phyloP scores from a whole-genome alignment of 1,140 invertebrate species.

The Teleogryllus occipitalis region DNA sequence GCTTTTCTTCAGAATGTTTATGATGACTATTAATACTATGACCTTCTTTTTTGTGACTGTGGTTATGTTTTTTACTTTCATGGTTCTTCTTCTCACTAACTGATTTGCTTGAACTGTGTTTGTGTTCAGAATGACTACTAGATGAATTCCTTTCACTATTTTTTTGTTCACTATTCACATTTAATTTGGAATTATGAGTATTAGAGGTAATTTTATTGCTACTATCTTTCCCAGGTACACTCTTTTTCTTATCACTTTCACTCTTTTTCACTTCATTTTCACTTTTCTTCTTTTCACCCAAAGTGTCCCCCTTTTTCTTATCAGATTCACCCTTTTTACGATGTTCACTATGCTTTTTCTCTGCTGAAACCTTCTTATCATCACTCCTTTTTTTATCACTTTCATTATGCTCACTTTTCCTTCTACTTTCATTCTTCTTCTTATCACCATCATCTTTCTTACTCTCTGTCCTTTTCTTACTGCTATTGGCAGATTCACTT shows the following conservation, averaged over 20 bases:
- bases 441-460: constrained; percentile 21
- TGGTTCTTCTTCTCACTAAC: constrained; percentile 19
- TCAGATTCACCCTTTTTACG: constrained; percentile 19
- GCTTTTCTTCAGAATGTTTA: neutral
- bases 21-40: neutral
- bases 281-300: constrained; percentile 28
- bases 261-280: constrained; percentile 23
- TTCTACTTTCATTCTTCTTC: neutral
- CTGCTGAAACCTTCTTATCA: neutral
- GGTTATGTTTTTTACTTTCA: constrained; percentile 23
- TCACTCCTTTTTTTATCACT: constrained; percentile 17
- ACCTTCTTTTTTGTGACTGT: neutral
- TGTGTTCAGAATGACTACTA: neutral
- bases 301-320: constrained; percentile 26
- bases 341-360: constrained; percentile 22
- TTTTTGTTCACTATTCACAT: neutral
- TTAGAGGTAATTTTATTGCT: neutral
- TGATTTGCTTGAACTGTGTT: constrained; percentile 2
- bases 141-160: neutral
- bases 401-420: neutral
- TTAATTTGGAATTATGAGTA: neutral
- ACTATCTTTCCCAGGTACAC: neutral
- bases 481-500: neutral
- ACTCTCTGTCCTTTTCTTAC: neutral
- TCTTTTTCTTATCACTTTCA: constrained; percentile 21